phyloP scores from a whole-genome alignment of 2,888 invertebrate genomes.

The Drosophila suboccidentalis region DNA sequence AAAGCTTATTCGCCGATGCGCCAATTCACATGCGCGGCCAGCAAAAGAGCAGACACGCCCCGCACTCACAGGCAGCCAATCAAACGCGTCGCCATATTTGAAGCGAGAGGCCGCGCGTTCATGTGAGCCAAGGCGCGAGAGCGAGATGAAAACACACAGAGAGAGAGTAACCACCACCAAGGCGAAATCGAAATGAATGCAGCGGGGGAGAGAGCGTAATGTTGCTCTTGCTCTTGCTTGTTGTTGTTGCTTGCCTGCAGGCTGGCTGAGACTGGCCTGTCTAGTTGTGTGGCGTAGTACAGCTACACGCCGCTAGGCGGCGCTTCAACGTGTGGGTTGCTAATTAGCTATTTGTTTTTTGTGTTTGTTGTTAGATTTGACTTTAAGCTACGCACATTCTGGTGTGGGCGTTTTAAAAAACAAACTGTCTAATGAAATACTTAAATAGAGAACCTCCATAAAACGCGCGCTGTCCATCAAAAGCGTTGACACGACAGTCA shows the following conservation, averaged over 20 bases:
- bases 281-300: slow-evolving; percentile 56
- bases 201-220: slow-evolving; percentile 45
- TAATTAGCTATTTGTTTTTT: slow-evolving; percentile 52
- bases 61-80: slow-evolving; percentile 55
- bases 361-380: slow-evolving; percentile 15
- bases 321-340: slow-evolving; percentile 48
- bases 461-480: slow-evolving; percentile 69
- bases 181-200: slow-evolving; percentile 57
- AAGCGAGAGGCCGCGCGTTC: slow-evolving; percentile 62
- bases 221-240: slow-evolving; percentile 22
- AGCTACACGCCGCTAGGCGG: slow-evolving; percentile 62
- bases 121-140: slow-evolving; percentile 17
- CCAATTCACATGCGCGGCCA: slow-evolving; percentile 45
- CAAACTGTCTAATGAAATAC: slow-evolving; percentile 59
- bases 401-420: slow-evolving; percentile 41
- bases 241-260: slow-evolving; percentile 37
- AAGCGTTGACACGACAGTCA: slow-evolving; percentile 58
- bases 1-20: slow-evolving; percentile 46
- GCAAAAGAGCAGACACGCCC: slow-evolving; percentile 38
- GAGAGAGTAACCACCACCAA: slow-evolving; percentile 38
- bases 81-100: slow-evolving; percentile 72
- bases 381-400: slow-evolving; percentile 26
- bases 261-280: slow-evolving; percentile 38
- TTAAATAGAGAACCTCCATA: slow-evolving; percentile 50
- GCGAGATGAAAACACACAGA: slow-evolving; percentile 2